A percentile compares a stretch with the other conserved stretches of the same genome.
Evolutionary conservation across 2,888 invertebrate species (phyloP).

Genomic region (Caenorhabditis sp.): DNA sequence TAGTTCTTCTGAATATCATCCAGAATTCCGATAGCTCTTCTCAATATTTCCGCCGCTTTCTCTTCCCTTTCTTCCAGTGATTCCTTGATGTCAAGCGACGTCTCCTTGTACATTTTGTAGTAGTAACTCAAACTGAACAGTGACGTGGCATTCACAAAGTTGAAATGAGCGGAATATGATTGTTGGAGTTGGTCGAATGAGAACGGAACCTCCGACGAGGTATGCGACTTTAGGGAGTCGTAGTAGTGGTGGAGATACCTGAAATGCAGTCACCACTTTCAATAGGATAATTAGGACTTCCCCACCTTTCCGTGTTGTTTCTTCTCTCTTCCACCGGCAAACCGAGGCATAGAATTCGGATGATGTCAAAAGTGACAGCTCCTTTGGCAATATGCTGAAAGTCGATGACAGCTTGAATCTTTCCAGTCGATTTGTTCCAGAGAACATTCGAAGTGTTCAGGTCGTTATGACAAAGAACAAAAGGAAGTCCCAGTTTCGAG

Average conservation of each 20-base stretch:
- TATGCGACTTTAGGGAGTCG: slow-evolving; percentile 15
- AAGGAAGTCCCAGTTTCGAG: slow-evolving; percentile 27
- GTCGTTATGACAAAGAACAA: slow-evolving; percentile 52
- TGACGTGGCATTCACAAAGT: slow-evolving; percentile 52
- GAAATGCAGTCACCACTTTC: not conserved
- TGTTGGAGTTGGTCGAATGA: slow-evolving; percentile 31
- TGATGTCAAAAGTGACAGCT: slow-evolving; percentile 48
- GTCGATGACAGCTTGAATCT: slow-evolving; percentile 52
- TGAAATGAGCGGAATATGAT: slow-evolving; percentile 43
- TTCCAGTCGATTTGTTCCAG: slow-evolving; percentile 42
- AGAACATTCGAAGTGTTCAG: slow-evolving; percentile 54
- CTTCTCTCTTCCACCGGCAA: slow-evolving; percentile 24
- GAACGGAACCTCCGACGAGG: slow-evolving; percentile 20
- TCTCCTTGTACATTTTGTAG: slow-evolving; percentile 61
- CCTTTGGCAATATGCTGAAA: slow-evolving; percentile 53
- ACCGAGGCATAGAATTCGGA: slow-evolving; percentile 42
- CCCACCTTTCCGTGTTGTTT: slow-evolving; percentile 28
- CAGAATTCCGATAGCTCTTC: slow-evolving; percentile 40
- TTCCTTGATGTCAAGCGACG: slow-evolving; percentile 15
- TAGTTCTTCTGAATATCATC: slow-evolving; percentile 32
- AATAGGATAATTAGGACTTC: not conserved
- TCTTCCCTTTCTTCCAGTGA: not conserved
- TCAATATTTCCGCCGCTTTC: slow-evolving; percentile 50
- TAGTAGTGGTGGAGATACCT: slow-evolving; percentile 52
- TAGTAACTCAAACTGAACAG: slow-evolving; percentile 52